Conservation (phyloP, 2,797 vertebrate species). For the Discoglossus pictus region DNA sequence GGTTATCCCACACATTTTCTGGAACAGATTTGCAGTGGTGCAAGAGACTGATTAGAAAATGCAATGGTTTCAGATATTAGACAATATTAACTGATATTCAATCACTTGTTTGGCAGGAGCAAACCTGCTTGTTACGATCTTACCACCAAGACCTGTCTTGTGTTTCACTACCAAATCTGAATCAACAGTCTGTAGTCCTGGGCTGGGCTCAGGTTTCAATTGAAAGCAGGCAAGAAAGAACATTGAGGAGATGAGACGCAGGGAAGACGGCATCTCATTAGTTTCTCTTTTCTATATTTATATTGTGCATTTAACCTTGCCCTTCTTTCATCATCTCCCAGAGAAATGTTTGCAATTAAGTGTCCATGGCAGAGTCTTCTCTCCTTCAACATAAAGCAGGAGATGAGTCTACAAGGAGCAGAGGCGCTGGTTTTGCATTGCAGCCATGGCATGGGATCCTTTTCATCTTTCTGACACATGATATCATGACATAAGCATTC, state of each 20-base stretch:
- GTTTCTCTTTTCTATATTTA: constrained; percentile 67
- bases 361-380: constrained; percentile 61
- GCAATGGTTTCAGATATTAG: constrained; percentile 69
- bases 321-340: constrained; percentile 57
- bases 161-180: constrained; percentile 84
- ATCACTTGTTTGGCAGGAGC: constrained; percentile 78
- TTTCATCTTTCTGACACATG: constrained; percentile 76
- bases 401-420: constrained; percentile 59
- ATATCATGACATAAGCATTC: constrained; percentile 73
- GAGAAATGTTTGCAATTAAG: constrained; percentile 69
- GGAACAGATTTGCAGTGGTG: too few relatives aligned
- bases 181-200: constrained; percentile 89
- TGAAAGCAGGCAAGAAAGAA: constrained; percentile 73
- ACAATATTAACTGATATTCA: constrained; percentile 77
- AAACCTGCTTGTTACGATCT: constrained; percentile 79
- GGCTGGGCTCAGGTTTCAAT: constrained; percentile 76
- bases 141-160: constrained; percentile 75
- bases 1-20: too few relatives aligned
- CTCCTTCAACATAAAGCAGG: constrained; percentile 64
- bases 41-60: constrained; percentile 66
- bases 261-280: constrained; percentile 70
- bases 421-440: constrained; percentile 65
- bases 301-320: constrained; percentile 54
- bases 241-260: constrained; percentile 49
- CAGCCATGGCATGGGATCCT: constrained; percentile 71